Percentiles rank a stretch among this genome's conserved stretches.
These are phyloP conservation scores for Micrasema minimum DNA, from an alignment of 1,140 invertebrate species.

Conservation along the genomic window DNA sequence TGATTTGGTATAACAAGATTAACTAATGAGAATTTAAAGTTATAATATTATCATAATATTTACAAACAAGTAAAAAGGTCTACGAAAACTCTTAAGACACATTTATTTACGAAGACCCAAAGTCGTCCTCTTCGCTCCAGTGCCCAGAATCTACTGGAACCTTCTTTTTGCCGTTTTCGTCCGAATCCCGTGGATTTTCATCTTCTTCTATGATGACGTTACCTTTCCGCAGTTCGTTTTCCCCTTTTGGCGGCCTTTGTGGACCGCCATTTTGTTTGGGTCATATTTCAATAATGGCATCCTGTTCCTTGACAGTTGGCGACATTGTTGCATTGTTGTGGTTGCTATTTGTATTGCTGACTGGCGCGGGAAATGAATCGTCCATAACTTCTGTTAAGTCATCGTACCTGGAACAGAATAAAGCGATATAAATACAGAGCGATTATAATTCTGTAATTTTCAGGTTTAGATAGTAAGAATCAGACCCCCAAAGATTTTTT, in stretches of 20 bases:
- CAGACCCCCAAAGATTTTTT: too few relatives aligned
- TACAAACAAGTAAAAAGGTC: too few relatives aligned
- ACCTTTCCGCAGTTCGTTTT: conserved; percentile 2
- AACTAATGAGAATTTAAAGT: too few relatives aligned
- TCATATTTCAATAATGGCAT: conserved; percentile 51
- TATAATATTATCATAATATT: too few relatives aligned
- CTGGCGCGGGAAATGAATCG: conserved; percentile 45
- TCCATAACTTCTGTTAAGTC: conserved; percentile 50
- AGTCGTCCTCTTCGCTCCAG: conserved; percentile 52
- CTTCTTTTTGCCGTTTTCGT: conserved; percentile 34
- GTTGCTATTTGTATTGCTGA: conserved; percentile 21
- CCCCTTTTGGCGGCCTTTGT: conserved; percentile 23
- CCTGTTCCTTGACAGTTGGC: conserved; percentile 41
- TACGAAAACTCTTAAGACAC: too few relatives aligned
- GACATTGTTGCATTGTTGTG: conserved; percentile 10
- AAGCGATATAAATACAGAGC: neutral
- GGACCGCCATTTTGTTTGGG: conserved; percentile 50
- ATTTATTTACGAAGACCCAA: conserved; percentile 45
- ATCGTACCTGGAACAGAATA: conserved; percentile 45
- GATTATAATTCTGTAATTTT: neutral
- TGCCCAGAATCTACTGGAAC: conserved; percentile 49
- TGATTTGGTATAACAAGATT: too few relatives aligned
- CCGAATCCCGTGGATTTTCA: conserved; percentile 9
- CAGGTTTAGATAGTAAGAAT: neutral
- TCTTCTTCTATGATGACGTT: conserved; percentile 11